Evolutionary conservation across 64 coral and sea anemone genomes (phyloP), one percentile per base, ranked within the genome.

Genomic region (Catalaphyllia jardinei): DNA sequence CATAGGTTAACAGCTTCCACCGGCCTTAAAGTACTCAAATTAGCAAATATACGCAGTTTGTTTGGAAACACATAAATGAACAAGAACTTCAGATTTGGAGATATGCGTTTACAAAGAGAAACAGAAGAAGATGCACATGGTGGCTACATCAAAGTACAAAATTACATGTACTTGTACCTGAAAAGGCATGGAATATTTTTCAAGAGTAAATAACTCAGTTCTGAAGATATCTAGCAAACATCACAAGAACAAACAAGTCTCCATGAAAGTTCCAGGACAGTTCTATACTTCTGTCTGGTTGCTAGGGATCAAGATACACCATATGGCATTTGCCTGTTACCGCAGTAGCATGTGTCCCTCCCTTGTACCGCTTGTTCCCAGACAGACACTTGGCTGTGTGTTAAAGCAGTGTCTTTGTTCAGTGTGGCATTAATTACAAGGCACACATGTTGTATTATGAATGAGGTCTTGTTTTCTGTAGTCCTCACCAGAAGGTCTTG

Each of bases 401-500:
- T 24, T n/a, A 20, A 77, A 49, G 35, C 74, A 77, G 74, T 62
- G 63, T 42, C 62, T 85, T 30, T 85, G 62, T 85, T 85, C 62
- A 85, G n/a, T 69, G 81, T 7, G 31, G 24, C 30, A 35, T n/a
- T 51, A 85, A 71, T 51, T 28, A 25, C 24, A 85, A 10, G 46
- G 62, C 81, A 50, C 62, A 80, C 9, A 29, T 39, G 63, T 17
- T 67, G 38, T 85, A 85, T 50, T 85, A 85, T 51, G 63, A 85
- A 85, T 29, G 62, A 71, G 17, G 31, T 35, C 81, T 85, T 69
- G 81, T 85, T 89, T 83, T 96, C 42, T 87, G 79, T 79, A 63
- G 78, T 82, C 80, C 97, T 99, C 97, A 99, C 97, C 97, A 99
- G 71, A 86, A 99, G 89, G 42, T 99, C 97, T 91, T 99, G 97